These are phyloP conservation scores for Megamerina dolium DNA, from an alignment of 2,888 invertebrate species.

Conservation along the genomic window DNA sequence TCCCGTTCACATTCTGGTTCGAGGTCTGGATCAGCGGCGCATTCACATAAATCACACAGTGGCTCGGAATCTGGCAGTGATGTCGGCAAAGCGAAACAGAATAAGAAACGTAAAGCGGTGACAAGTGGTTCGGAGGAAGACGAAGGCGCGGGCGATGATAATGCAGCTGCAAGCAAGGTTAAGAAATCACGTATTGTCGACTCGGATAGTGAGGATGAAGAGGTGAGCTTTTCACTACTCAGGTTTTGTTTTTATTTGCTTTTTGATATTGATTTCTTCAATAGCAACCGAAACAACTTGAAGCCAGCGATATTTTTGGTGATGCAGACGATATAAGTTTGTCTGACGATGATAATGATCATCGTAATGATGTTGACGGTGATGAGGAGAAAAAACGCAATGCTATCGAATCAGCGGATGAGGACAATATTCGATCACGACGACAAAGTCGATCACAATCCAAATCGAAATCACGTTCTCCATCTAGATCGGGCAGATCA, in stretches of 20 bases:
- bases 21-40: conserved; percentile 27
- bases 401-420: too few species aligned
- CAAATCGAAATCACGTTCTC: conserved; percentile 22
- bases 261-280: background rate
- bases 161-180: conserved; percentile 43
- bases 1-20: conserved; percentile 29
- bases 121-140: conserved; percentile 38
- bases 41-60: conserved; percentile 32
- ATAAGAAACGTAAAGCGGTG: conserved; percentile 47
- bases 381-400: conserved; percentile 31
- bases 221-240: conserved; percentile 19
- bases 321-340: conserved; percentile 90
- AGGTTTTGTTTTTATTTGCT: background rate
- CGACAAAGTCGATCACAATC: conserved; percentile 37
- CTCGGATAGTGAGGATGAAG: conserved; percentile 63
- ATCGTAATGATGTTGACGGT: too few species aligned
- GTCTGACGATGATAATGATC: conserved; percentile 74
- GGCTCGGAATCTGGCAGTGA: conserved; percentile 43
- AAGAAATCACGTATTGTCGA: conserved; percentile 57
- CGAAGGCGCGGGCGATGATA: conserved; percentile 15
- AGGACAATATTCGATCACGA: conserved; percentile 34
- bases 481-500: conserved; percentile 29
- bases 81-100: conserved; percentile 38
- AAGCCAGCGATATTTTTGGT: conserved; percentile 80
- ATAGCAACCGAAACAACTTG: conserved; percentile 28